Percentiles rank a stretch among this genome's conserved stretches.
Conservation (phyloP, 2,888 invertebrate genomes). For the Mimas tiliae region DNA sequence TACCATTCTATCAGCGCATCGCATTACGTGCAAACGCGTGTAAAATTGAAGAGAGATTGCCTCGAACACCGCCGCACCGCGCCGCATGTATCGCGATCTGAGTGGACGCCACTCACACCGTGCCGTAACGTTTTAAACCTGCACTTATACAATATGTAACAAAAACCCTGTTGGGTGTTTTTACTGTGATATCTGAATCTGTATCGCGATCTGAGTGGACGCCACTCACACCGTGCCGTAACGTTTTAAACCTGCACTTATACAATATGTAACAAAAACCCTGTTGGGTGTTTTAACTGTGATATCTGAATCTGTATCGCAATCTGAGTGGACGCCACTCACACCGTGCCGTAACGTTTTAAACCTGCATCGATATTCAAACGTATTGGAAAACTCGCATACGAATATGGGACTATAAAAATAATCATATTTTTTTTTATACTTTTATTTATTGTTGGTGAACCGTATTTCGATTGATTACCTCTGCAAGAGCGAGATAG, state of each 20-base stretch:
- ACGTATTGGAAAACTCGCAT: too few species aligned
- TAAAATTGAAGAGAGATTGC: slow-evolving; percentile 80
- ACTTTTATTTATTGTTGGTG: too few species aligned
- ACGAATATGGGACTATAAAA: too few species aligned
- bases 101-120: slow-evolving; percentile 50
- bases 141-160: background rate
- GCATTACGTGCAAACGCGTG: slow-evolving; percentile 76
- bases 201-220: slow-evolving; percentile 41
- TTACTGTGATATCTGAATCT: too few species aligned
- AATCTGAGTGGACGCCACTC: slow-evolving; percentile 36
- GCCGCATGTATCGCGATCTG: slow-evolving; percentile 47
- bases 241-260: slow-evolving; percentile 15
- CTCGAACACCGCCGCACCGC: slow-evolving; percentile 54
- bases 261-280: too few species aligned
- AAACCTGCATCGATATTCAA: too few species aligned
- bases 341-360: slow-evolving; percentile 51
- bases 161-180: too few species aligned
- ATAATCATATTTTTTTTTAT: too few species aligned
- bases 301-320: slow-evolving; percentile 42
- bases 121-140: slow-evolving; percentile 34
- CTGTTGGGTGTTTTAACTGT: too few species aligned
- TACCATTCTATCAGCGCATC: slow-evolving; percentile 60
- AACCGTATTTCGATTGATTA: too few species aligned
- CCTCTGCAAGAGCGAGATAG: too few species aligned
- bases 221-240: slow-evolving; percentile 52